phyloP scores from a whole-genome alignment of 2,113 vertebrate genomes.

The Gasterosteus aculeatus region DNA sequence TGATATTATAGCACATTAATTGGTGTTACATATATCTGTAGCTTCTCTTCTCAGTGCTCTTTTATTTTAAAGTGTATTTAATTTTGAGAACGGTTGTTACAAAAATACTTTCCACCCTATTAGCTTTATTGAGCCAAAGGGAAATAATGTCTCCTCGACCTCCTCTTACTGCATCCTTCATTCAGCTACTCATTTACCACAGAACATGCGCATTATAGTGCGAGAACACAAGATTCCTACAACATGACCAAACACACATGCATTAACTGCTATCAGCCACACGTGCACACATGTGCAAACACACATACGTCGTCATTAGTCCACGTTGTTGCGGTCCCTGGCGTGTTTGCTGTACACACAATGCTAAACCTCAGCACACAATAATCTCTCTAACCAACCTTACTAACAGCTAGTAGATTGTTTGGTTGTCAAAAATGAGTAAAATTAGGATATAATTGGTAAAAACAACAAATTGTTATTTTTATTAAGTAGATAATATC shows the following conservation, averaged over 20 bases:
- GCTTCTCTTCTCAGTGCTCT: background rate
- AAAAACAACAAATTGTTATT: background rate
- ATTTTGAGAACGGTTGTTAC: background rate
- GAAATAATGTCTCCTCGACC: slow-evolving; percentile 19
- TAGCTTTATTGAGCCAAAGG: background rate
- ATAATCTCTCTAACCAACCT: slow-evolving; percentile 32
- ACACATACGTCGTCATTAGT: slow-evolving; percentile 63
- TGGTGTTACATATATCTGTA: background rate
- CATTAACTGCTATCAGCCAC: slow-evolving; percentile 42
- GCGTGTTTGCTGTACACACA: slow-evolving; percentile 55
- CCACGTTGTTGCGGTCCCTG: slow-evolving; percentile 47
- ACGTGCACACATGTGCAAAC: slow-evolving; percentile 44
- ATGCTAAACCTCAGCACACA: slow-evolving; percentile 26
- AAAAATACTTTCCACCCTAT: background rate
- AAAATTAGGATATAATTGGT: background rate
- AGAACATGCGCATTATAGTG: slow-evolving; percentile 15
- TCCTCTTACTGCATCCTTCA: slow-evolving; percentile 24
- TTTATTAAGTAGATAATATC: background rate
- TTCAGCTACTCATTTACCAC: slow-evolving; percentile 59
- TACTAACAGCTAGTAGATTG: background rate
- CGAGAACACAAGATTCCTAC: slow-evolving; percentile 15
- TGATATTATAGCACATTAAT: background rate
- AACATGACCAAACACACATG: slow-evolving; percentile 31
- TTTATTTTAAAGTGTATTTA: background rate
- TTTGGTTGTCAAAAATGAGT: background rate